Percentiles rank a stretch among this genome's conserved stretches.
These are phyloP conservation scores for Ephestia elutella DNA, from an alignment of 1,140 invertebrate genomes.

Conservation along the genomic window DNA sequence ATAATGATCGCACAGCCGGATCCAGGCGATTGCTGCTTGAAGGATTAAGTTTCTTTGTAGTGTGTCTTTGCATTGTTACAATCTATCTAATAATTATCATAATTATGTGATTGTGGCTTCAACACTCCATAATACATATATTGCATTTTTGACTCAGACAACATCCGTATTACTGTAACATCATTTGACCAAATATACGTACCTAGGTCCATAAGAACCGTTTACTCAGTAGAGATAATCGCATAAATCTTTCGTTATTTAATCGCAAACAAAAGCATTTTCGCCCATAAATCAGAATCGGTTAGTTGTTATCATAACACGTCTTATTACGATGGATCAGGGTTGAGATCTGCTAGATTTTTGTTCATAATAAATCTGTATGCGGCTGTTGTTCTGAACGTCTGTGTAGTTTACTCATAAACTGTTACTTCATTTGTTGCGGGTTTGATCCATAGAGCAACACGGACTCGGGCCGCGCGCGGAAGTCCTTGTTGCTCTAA, in stretches of 20 bases:
- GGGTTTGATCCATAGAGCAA: too few relatives aligned
- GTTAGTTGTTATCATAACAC: not conserved
- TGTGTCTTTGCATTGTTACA: too few relatives aligned
- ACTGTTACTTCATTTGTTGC: not conserved
- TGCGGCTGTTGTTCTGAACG: not conserved
- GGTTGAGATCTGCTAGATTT: not conserved
- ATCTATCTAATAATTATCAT: too few relatives aligned
- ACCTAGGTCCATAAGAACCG: not conserved
- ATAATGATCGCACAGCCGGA: too few relatives aligned
- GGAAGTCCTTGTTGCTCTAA: too few relatives aligned
- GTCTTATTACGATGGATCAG: not conserved
- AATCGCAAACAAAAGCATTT: constrained; percentile 5
- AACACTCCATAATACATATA: too few relatives aligned
- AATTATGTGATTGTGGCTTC: too few relatives aligned
- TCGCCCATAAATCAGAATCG: constrained; percentile 5
- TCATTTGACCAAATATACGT: not conserved
- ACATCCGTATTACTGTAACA: not conserved
- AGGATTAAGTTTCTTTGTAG: too few relatives aligned
- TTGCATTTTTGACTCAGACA: too few relatives aligned
- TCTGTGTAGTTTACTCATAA: not conserved
- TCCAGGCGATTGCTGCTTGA: too few relatives aligned
- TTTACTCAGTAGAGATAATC: constrained; percentile 11
- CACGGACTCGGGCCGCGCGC: too few relatives aligned
- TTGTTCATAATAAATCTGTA: not conserved
- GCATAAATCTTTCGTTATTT: constrained; percentile 12